Conservation (phyloP, 1,140 invertebrate species). For the Antheraea mylitta region DNA sequence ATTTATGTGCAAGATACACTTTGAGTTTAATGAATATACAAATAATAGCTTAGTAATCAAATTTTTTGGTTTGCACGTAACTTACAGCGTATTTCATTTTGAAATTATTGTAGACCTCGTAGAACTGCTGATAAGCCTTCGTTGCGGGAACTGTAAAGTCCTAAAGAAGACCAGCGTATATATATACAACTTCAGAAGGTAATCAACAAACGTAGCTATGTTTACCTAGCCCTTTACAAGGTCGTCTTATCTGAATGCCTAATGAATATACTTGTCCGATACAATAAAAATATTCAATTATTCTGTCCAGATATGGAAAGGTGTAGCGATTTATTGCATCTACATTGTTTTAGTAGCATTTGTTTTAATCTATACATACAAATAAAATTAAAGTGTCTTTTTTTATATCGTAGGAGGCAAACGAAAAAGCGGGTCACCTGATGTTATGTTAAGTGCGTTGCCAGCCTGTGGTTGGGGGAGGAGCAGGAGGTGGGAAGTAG, state of each 20-base stretch:
- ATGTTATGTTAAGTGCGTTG: no score
- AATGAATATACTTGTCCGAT: slow-evolving; percentile 54
- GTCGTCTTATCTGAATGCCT: slow-evolving; percentile 54
- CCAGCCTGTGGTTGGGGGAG: no score
- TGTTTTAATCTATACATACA: not conserved
- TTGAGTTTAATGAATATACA: no score
- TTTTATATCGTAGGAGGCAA: no score
- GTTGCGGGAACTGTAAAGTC: slow-evolving; percentile 62
- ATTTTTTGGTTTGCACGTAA: slow-evolving; percentile 25
- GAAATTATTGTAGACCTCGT: slow-evolving; percentile 56
- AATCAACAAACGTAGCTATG: slow-evolving; percentile 34
- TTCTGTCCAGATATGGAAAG: slow-evolving; percentile 43
- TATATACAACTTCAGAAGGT: slow-evolving; percentile 68
- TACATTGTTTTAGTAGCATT: slow-evolving; percentile 14
- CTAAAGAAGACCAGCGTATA: slow-evolving; percentile 51
- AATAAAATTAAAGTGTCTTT: no score
- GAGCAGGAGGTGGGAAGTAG: no score
- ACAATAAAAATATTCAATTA: slow-evolving; percentile 34
- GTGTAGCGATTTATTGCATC: slow-evolving; percentile 46
- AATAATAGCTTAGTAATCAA: no score
- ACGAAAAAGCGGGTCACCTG: no score
- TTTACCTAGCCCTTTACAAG: slow-evolving; percentile 51
- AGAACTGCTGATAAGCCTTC: slow-evolving; percentile 68
- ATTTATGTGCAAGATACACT: no score
- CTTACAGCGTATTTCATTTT: slow-evolving; percentile 74